Evolutionary conservation across 2,797 vertebrate genomes (phyloP), one percentile per base, ranked within the genome.

Genomic region (Sphaeramia orbicularis): DNA sequence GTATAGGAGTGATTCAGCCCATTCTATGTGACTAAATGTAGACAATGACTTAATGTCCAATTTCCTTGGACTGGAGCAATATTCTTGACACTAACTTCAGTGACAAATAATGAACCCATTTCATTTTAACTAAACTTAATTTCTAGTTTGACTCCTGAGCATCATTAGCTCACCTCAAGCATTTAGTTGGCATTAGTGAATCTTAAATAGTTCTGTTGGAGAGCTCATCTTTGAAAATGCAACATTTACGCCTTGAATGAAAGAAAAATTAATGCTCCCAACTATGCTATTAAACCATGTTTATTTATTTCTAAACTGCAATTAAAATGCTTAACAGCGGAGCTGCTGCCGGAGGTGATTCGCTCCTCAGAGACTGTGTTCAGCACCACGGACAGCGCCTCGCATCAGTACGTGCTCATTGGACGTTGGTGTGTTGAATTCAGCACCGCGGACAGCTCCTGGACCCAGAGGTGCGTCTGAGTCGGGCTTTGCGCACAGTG

Each of bases 341-440:
- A 50, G 41, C 16, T n/a, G 43, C 42, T 0, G n/a, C 51, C 32
- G 50, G 16, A 0, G 14, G 21, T 30, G 24, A 43, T 6, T 36
- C 19, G 13, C 42, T 19, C 42, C 18, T n/a, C 27, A 2, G 40
- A 47, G 30, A 24, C 3, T 0, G 36, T 0, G 37, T 71, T 80
- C 85, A 87, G 87, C 63, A 81, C 83, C 80, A 6, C 13, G 87
- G 83, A 81, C 75, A 85, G 80, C 53, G 7, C 24, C 41, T 3
- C 24, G 38, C 65, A 32, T 21, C 50, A 9, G 16, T 2, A 48
- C 40, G 14, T 2, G 30, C 63, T 30, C 32, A 21, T 30, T 5
- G 54, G 45, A 43, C 14, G 24, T 44, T 21, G 21, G 21, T 21
- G 41, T 10, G 11, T 54, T 27, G 10, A 10, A 2, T 44, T 30